Conservation (phyloP, 2,888 invertebrate genomes). For the Coenonympha arcania region DNA sequence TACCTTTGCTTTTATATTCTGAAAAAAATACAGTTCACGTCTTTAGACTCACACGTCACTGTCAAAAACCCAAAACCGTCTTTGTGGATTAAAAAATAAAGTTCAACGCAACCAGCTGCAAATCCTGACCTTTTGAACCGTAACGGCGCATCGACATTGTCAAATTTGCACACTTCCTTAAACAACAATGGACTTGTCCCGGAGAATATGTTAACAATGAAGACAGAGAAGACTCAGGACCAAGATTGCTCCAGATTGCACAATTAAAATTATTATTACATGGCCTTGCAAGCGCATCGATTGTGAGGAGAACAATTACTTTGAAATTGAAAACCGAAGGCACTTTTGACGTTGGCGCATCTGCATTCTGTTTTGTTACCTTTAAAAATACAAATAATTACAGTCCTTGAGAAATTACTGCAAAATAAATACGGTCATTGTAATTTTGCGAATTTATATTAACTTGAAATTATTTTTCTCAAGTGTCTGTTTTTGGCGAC, state of each 20-base stretch:
- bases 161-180: conserved; percentile 62
- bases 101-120: conserved; percentile 21
- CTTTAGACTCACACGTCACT: conserved; percentile 3
- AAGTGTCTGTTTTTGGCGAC: too few relatives aligned
- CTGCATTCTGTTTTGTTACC: conserved; percentile 22
- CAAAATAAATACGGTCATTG: too few relatives aligned
- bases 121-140: conserved; percentile 34
- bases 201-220: conserved; percentile 40
- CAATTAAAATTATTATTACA: conserved; percentile 58
- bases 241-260: conserved; percentile 64
- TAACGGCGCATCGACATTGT: conserved; percentile 41
- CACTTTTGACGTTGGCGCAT: conserved; percentile 16
- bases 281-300: conserved; percentile 41
- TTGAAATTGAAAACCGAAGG: conserved; percentile 22
- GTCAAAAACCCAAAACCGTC: conserved; percentile 24
- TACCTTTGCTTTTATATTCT: conserved; percentile 14
- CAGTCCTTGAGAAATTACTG: neutral
- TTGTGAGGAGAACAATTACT: conserved; percentile 54
- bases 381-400: conserved; percentile 5
- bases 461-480: too few relatives aligned
- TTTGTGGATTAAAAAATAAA: conserved; percentile 27
- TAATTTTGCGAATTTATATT: too few relatives aligned
- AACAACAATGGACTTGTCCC: conserved; percentile 41
- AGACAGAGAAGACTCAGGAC: conserved; percentile 39
- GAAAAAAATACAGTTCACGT: conserved; percentile 16